These are phyloP conservation scores for Venusia cambrica DNA, from an alignment of 2,888 invertebrate species.

Conservation along the genomic window DNA sequence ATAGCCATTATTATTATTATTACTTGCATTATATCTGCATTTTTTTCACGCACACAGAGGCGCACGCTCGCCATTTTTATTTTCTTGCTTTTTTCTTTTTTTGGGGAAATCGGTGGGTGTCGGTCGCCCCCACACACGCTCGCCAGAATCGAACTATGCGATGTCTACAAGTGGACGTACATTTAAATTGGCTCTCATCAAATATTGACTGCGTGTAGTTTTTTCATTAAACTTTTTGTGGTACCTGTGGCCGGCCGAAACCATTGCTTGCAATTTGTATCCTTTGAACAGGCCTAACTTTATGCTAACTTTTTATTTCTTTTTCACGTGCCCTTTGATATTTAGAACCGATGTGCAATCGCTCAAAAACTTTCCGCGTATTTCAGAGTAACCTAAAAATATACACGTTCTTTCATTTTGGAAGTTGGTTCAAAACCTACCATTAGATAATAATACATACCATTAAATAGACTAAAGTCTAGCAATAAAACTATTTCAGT, in stretches of 20 bases:
- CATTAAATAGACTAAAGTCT: too few relatives aligned
- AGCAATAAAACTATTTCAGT: too few relatives aligned
- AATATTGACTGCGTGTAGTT: constrained; percentile 79
- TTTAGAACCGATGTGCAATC: constrained; percentile 1
- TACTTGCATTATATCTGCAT: constrained; percentile 80
- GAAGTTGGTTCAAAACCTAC: too few relatives aligned
- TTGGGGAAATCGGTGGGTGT: constrained; percentile 61
- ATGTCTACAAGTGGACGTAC: constrained; percentile 80
- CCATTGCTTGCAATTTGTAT: constrained; percentile 59
- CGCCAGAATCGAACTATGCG: constrained; percentile 68
- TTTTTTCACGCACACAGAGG: constrained; percentile 74
- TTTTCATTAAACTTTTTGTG: constrained; percentile 76
- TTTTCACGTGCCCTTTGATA: constrained; percentile 4
- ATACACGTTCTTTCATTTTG: background rate
- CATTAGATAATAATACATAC: too few relatives aligned
- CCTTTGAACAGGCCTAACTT: constrained; percentile 43
- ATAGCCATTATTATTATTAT: constrained; percentile 80
- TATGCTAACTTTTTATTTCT: constrained; percentile 5
- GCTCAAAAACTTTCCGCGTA: background rate
- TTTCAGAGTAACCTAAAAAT: background rate
- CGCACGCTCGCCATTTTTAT: constrained; percentile 68
- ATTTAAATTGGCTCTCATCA: constrained; percentile 81
- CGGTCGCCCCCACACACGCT: constrained; percentile 48
- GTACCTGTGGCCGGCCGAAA: constrained; percentile 38
- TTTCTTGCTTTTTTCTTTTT: constrained; percentile 71